Evolutionary conservation across 2,797 vertebrate species (phyloP).

Genomic region (Enteromius afrohamiltoni): DNA sequence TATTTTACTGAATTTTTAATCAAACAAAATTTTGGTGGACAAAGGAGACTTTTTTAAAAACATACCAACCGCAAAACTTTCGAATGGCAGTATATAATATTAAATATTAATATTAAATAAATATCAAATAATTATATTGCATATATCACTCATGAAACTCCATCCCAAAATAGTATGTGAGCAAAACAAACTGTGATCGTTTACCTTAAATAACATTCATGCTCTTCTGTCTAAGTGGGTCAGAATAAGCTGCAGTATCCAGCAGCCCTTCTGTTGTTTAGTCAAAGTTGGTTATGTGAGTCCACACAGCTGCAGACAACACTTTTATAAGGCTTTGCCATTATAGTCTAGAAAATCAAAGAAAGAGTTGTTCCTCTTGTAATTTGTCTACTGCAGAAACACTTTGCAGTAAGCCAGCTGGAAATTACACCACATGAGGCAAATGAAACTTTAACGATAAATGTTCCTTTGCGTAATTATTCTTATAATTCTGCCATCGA

Average conservation of each 20-base stretch:
- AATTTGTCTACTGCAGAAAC: slow-evolving; percentile 24
- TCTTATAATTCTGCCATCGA: slow-evolving; percentile 45
- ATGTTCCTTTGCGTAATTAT: slow-evolving; percentile 9
- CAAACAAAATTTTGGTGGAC: neutral
- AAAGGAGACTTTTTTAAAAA: neutral
- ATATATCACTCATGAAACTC: neutral
- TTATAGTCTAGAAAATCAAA: slow-evolving; percentile 8
- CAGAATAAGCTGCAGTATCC: neutral
- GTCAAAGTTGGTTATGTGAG: neutral
- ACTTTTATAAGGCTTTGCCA: neutral
- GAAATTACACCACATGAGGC: slow-evolving; percentile 35
- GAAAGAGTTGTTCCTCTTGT: slow-evolving; percentile 9
- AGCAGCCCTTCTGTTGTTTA: neutral
- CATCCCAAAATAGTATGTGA: neutral
- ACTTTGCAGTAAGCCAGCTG: neutral
- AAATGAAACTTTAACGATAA: slow-evolving; percentile 23
- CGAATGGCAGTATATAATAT: neutral
- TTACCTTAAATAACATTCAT: neutral
- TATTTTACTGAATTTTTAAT: neutral
- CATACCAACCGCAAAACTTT: neutral
- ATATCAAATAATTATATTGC: neutral
- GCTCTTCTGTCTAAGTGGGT: neutral
- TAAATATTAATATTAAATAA: neutral
- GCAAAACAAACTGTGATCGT: neutral
- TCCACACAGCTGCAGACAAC: neutral